Conservation (phyloP, 1,140 invertebrate species). For the Arctopsyche grandis region DNA sequence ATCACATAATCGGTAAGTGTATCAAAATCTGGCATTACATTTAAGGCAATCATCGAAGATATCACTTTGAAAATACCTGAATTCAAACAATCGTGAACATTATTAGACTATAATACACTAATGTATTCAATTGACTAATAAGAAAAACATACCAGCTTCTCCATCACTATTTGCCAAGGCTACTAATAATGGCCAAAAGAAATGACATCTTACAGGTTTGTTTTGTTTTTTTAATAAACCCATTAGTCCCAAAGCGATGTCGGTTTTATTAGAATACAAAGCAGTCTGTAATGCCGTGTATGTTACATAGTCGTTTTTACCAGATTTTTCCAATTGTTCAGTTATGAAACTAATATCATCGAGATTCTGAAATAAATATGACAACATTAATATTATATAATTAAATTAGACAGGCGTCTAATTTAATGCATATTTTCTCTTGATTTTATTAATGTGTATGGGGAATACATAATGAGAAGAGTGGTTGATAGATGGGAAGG, state of each 20-base stretch:
- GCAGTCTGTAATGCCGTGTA: constrained; percentile 61
- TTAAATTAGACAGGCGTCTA: no score
- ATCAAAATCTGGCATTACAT: constrained; percentile 65
- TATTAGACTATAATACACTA: background rate
- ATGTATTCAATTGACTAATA: constrained; percentile 25
- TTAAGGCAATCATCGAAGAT: constrained; percentile 63
- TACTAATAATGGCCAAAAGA: constrained; percentile 69
- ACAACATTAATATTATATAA: constrained; percentile 41
- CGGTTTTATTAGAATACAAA: constrained; percentile 58
- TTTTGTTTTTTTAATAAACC: constrained; percentile 63
- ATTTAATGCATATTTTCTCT: no score
- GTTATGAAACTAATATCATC: constrained; percentile 59
- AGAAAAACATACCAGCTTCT: constrained; percentile 59
- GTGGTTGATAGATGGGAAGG: no score
- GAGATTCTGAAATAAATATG: background rate
- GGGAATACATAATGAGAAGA: no score
- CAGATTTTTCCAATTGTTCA: constrained; percentile 56
- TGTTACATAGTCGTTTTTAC: constrained; percentile 58
- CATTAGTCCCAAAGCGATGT: constrained; percentile 63
- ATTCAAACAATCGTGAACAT: background rate
- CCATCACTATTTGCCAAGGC: constrained; percentile 59
- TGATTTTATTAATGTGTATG: no score
- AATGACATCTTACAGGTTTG: constrained; percentile 65
- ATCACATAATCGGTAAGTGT: constrained; percentile 67
- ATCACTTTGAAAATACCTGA: constrained; percentile 66